A percentile compares a stretch with the other conserved stretches of the same genome.
Conservation (phyloP, 2,888 invertebrate species). For the Polyommatus iphigenia region DNA sequence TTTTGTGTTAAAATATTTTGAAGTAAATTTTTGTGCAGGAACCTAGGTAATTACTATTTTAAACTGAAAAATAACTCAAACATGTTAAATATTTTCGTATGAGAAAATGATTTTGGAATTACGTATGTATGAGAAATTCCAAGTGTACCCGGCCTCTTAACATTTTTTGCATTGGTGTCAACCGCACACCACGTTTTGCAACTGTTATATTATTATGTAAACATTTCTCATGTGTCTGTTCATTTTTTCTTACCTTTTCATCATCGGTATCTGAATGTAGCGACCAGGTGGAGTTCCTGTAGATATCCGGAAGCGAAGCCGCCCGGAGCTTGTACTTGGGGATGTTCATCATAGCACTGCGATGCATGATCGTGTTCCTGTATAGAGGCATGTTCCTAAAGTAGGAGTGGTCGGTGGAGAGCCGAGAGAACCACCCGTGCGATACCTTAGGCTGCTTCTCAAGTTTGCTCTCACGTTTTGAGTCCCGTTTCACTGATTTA, state of each 20-base stretch:
- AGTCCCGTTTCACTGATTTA: neutral
- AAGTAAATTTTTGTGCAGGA: too few species aligned
- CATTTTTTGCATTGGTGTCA: too few species aligned
- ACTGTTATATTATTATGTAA: too few species aligned
- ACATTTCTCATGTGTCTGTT: neutral
- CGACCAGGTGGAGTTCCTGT: slow-evolving; percentile 90
- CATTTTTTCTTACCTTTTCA: slow-evolving; percentile 78
- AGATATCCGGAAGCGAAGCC: slow-evolving; percentile 94
- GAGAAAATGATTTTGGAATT: too few species aligned
- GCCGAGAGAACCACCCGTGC: slow-evolving; percentile 63
- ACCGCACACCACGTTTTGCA: too few species aligned
- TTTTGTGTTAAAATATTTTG: too few species aligned
- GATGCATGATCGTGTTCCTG: slow-evolving; percentile 89
- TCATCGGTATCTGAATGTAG: slow-evolving; percentile 80
- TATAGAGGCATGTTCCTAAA: slow-evolving; percentile 85
- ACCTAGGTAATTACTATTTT: too few species aligned
- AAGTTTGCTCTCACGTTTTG: slow-evolving; percentile 31
- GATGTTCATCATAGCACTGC: slow-evolving; percentile 91
- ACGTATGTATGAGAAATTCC: too few species aligned
- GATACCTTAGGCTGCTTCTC: neutral
- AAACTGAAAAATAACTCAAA: too few species aligned
- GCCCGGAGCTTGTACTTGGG: slow-evolving; percentile 89
- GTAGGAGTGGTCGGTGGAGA: slow-evolving; percentile 83
- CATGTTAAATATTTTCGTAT: too few species aligned
- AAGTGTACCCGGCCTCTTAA: too few species aligned